A percentile compares a stretch with the other conserved stretches of the same genome.
Conservation (phyloP, 2,113 vertebrate genomes). For the Apodemus sylvaticus region DNA sequence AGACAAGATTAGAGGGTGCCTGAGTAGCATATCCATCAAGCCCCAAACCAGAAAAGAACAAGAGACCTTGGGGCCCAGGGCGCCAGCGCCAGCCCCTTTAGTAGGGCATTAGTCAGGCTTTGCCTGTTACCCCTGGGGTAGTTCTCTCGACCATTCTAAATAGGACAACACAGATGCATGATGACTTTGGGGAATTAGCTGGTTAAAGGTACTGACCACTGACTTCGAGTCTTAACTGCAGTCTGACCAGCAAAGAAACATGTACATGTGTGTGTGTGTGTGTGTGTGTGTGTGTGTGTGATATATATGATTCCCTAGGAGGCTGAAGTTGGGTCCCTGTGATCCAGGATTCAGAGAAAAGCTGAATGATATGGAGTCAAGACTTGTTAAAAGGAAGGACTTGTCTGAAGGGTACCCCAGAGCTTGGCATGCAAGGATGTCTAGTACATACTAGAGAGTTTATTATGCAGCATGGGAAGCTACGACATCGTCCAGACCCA, state of each 20-base stretch:
- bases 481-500: neutral
- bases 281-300: neutral
- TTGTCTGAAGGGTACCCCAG: neutral
- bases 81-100: neutral
- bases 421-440: fast-evolving
- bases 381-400: neutral
- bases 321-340: neutral
- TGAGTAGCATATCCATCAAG: neutral
- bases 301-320: neutral
- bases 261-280: neutral
- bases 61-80: neutral
- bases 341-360: neutral
- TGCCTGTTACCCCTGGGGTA: neutral
- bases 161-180: conserved; percentile 24
- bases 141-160: conserved; percentile 18
- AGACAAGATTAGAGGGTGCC: neutral
- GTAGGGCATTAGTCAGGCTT: neutral
- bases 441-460: neutral
- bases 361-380: neutral
- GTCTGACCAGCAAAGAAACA: neutral
- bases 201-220: conserved; percentile 11
- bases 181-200: conserved; percentile 37
- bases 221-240: conserved; percentile 21
- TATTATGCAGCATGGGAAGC: neutral
- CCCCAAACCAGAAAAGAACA: neutral